Percentiles rank a stretch among this genome's conserved stretches.
phyloP scores from a whole-genome alignment of 2,888 invertebrate genomes.

The Ichneumon xanthorius region DNA sequence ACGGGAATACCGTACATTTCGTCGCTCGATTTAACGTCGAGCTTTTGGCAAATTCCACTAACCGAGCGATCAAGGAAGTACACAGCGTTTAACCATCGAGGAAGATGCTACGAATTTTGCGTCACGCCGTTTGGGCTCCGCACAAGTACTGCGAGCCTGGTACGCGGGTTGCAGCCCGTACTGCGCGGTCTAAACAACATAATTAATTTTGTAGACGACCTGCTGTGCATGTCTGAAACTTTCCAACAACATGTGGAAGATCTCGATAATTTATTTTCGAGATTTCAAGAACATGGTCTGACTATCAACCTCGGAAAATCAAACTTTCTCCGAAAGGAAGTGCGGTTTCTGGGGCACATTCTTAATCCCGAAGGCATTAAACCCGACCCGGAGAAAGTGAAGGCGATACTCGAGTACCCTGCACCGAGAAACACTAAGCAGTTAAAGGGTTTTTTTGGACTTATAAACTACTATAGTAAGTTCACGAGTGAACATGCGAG shows the following conservation, averaged over 20 bases:
- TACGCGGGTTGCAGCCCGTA: neutral
- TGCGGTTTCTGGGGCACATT: neutral
- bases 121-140: too few relatives aligned
- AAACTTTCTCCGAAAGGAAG: neutral
- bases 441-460: neutral
- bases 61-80: neutral
- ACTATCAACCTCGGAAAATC: conserved; percentile 10
- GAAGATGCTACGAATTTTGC: too few relatives aligned
- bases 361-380: neutral
- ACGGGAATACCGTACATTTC: neutral
- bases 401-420: neutral
- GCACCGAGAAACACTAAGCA: neutral
- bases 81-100: neutral
- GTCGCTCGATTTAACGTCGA: neutral
- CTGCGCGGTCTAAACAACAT: neutral
- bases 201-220: conserved; percentile 4
- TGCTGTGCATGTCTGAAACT: neutral
- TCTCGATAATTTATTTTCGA: neutral
- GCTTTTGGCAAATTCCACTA: neutral
- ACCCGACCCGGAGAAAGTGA: conserved; percentile 3
- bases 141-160: too few relatives aligned
- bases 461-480: neutral
- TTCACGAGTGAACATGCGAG: neutral
- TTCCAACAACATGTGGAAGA: neutral
- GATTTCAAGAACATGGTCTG: neutral